Evolutionary conservation across 2,797 vertebrate species (phyloP), one percentile per base, ranked within the genome.

Genomic region (Sebastes trivittatus): DNA sequence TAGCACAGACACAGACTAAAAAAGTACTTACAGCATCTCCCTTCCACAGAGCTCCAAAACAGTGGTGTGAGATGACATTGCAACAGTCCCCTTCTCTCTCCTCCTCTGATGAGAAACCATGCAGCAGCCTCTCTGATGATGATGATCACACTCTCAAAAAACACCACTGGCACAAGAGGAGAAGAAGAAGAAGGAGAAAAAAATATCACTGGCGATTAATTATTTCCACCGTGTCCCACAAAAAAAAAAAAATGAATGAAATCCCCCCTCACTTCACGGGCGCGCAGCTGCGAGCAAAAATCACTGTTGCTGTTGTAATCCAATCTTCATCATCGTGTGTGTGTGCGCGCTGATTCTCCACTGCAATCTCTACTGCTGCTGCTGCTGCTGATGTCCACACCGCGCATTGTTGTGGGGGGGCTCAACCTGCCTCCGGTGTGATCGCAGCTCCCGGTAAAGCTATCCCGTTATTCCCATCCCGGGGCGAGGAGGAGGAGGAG

Each of bases 1-100:
- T 22, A 18, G 70, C 20, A 73, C 14, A 49, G 18, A 75, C 79
- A 86, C 13, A 49, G 38, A 27, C 14, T 42, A 42, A 42, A 80
- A 86, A 61, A 88, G 88, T 97, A 98, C 98, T 99, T 95, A 99
- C 98, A 97, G 97, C 97, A 96, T 97, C 94, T 97, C 96, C 96
- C 95, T 96, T 96, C 96, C 97, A 97, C 97, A 96, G 95, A 97
- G 95, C 95, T 96, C 97, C 96, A 95, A 94, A 93, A 94, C 90
- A 91, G 94, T 88, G 94, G 93, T 95, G 94, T 92, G 96, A 95
- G 95, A 95, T 96, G 96, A 96, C 97, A 98, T 98, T 91, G 96
- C 97, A 97, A 95, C 95, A 94, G 95, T 94, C 95, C 93, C 92
- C 87, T 49, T 49, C 46, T 88, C 84, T 85, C 89, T 88, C 90